Base-by-base conservation (phyloP, 2,888 invertebrate species). In the Tanytarsus gracilentus region DNA sequence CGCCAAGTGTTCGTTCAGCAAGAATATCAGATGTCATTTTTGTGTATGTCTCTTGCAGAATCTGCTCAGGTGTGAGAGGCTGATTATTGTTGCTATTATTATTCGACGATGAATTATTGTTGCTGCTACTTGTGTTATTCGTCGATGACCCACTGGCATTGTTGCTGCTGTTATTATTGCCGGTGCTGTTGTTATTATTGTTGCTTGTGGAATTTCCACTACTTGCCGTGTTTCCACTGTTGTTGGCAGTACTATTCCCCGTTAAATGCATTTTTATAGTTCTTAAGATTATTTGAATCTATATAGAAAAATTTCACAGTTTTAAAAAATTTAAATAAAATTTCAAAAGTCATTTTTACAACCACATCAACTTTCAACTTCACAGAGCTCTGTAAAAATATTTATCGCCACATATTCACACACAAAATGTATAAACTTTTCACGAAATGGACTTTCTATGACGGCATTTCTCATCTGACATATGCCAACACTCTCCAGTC, bases 1-100 rank as follows among this genome's bases (percentile, higher is more conserved):
- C 90, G 55, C 89, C 90, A 63, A 92, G 77, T 6, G 91, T 88
- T 65, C 91, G 77, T 74, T 91, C 92, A 7, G 91, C 89, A 66
- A 92, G 78, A 71, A 91, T 91, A 73, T 91, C 91, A 8, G 90
- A 90, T 66, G 90, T 91, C 84, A 91, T 85, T 77, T 89, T 89
- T 61, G 87, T 88, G 77, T 86, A 88, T 64, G 86, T 86, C 75
- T 89, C 88, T 71, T 86, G 86, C 65, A 88, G 79, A 66, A 85
- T 75, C 66, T 72, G 78, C 65, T 82, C 79, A 66, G 82, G 82
- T 73, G 83, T 84, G 69, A 84, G 83, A 71, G 85, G 83, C 62
- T 85, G 82, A 69, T 85, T 80, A 70, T 83, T 80, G 67, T 80
- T 78, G 68, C 79, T 82, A 66, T 72, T 74, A 66, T 70, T 71